A percentile compares a stretch with the other conserved stretches of the same genome.
These are phyloP conservation scores for Alsophila aescularia DNA, from an alignment of 2,888 invertebrate species.

Conservation along the genomic window DNA sequence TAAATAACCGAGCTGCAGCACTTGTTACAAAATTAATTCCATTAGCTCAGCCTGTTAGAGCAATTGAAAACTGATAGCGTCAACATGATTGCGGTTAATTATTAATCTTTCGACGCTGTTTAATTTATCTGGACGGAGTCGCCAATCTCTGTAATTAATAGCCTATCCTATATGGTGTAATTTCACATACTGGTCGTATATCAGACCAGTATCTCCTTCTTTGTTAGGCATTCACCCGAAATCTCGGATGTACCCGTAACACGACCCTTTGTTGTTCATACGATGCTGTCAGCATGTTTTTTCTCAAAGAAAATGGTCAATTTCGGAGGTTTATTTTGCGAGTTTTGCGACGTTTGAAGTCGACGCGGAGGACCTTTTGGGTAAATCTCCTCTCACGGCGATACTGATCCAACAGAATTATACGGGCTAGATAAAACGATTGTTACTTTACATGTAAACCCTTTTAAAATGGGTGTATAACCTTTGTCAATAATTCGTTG, in stretches of 20 bases:
- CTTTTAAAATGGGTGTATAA: constrained; percentile 36
- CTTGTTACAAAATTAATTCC: neutral
- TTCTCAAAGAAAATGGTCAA: constrained; percentile 46
- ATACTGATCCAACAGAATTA: constrained; percentile 38
- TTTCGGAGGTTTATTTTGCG: constrained; percentile 41
- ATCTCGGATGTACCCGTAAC: constrained; percentile 34
- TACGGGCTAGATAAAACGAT: constrained; percentile 37
- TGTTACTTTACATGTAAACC: constrained; percentile 36
- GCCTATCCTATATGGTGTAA: neutral
- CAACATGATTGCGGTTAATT: neutral
- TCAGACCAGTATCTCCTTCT: constrained; percentile 14
- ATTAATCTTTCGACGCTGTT: neutral
- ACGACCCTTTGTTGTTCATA: constrained; percentile 42
- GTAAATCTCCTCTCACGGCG: constrained; percentile 41
- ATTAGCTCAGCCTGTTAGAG: constrained; percentile 2
- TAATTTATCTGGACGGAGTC: neutral
- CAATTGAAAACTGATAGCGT: neutral
- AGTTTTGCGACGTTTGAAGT: constrained; percentile 38
- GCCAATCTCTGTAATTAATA: neutral
- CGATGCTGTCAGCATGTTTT: constrained; percentile 42
- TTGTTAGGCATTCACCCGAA: constrained; percentile 36
- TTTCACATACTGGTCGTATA: constrained; percentile 1
- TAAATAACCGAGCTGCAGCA: neutral
- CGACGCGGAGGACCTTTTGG: constrained; percentile 39
- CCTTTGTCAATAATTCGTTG: constrained; percentile 25